Base-by-base conservation (phyloP, 2,113 vertebrate species). In the Pluvianellus socialis region DNA sequence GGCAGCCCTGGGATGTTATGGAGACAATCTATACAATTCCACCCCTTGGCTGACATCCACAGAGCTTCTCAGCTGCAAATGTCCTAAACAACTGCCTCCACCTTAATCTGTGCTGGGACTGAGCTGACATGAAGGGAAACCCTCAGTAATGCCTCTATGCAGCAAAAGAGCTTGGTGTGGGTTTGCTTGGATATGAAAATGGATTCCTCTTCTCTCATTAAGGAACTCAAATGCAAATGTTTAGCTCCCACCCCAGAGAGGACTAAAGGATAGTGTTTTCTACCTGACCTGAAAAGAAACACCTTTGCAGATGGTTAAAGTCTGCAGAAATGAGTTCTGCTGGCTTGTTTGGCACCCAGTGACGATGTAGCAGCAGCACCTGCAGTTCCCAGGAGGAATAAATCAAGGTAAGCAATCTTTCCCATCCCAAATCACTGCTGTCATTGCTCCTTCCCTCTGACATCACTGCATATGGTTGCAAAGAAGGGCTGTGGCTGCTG, bases 401-500 rank as follows among this genome's bases (percentile, higher is more conserved):
- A 93, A 80, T 35, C 9, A 67, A 80, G 40, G n/a, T 33, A 19
- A 86, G 16, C 19, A n/a, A 30, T 11, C 19, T 11, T 73, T 26
- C 12, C 15, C 2, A 2, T 11, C 12, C 9, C 1, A 6, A 22
- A 11, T 53, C 8, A 2, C 30, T 30, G n/a, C 23, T 67, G 8
- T 18, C 3, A 4, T 7, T 3, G 55, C 14, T 32, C 11, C 8
- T 75, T 58, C 5, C 2, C 15, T 50, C 10, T n/a, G 3, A 6
- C 7, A 1, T 56, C 12, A 4, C 17, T 0, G 1, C 12, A 42
- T 0, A 1, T 47, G 45, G 53, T 14, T 65, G 52, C 6, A 55
- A 50, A 32, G 52, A 47, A 17, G 4, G 11, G 3, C 42, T 0
- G 5, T 32, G 38, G 24, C 28, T 27, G n/a, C 56, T 35, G 74